Base-by-base conservation (phyloP, 2,888 invertebrate species). In the Rosalia funebris region DNA sequence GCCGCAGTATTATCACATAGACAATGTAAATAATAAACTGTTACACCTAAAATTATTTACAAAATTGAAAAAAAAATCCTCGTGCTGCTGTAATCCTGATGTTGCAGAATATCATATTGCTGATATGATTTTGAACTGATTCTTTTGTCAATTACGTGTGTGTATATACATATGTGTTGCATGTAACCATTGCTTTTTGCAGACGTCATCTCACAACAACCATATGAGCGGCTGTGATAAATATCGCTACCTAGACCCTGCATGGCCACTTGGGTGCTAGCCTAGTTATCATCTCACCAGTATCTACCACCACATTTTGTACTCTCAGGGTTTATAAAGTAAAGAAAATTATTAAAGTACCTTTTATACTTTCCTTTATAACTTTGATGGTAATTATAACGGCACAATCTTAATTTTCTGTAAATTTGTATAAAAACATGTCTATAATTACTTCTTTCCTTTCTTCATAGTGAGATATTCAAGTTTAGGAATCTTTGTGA, bases 131-230 rank as follows among this genome's bases (percentile, higher is more conserved):
- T n/a, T n/a, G n/a, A n/a, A n/a, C n/a, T n/a, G n/a, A n/a, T n/a
- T n/a, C 25, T 25, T 7, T 25, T 7, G 25, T 25, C 25, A 3
- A 3, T 25, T 25, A 25, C 7, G 3, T 25, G 7, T 7, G 3
- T 5, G 25, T 25, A 7, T 25, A 25, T 25, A 62, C 45, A 50
- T n/a, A n/a, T 66, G 17, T 57, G 42, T 64, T 70, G 68, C 70
- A 72, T 70, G 66, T 60, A 61, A 57, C 32, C 57, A 63, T 67
- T 73, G 73, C 86, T 86, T 85, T 87, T 91, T 90, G 85, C 93
- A 93, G 93, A 94, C 86, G 92, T 93, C 84, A 92, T 90, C 86
- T 90, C 93, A 84, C 89, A 91, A 84, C 91, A 91, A 87, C 93
- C 93, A 85, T 94, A 93, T 85, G 93, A 93, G 88, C 93, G 93